These are phyloP conservation scores for Contarinia nasturtii DNA, from an alignment of 1,140 invertebrate species.

Conservation along the genomic window DNA sequence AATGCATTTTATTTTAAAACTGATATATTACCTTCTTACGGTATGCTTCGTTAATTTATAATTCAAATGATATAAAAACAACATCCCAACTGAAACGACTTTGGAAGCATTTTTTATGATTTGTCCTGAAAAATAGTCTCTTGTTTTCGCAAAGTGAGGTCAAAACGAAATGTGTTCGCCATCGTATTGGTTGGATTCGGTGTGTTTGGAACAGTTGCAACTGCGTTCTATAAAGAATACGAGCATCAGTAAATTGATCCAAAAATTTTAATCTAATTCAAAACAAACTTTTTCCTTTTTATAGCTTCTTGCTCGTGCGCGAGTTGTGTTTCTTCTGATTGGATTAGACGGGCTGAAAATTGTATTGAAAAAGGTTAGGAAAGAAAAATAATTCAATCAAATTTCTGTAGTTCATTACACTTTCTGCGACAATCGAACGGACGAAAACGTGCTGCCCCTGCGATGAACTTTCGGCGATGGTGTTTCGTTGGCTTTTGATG, in stretches of 20 bases:
- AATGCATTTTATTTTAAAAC: no score
- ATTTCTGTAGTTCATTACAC: constrained; percentile 1
- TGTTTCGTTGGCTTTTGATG: constrained; percentile 20
- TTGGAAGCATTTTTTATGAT: not conserved
- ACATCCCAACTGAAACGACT: not conserved
- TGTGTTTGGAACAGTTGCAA: not conserved
- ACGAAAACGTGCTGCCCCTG: constrained; percentile 29
- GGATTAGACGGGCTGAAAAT: constrained; percentile 9
- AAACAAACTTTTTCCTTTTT: constrained; percentile 8
- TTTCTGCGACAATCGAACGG: constrained; percentile 27
- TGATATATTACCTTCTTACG: no score
- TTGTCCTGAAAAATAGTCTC: not conserved
- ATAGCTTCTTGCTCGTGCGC: constrained; percentile 23
- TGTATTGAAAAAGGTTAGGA: constrained; percentile 5
- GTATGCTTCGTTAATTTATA: no score
- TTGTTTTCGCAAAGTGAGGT: not conserved
- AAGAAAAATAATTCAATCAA: no score
- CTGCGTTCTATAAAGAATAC: not conserved
- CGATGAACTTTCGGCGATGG: constrained; percentile 23
- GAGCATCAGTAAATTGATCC: not conserved
- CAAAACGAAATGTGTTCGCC: not conserved
- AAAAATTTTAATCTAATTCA: not conserved
- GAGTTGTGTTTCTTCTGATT: constrained; percentile 29
- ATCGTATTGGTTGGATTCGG: not conserved
- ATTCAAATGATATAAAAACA: not conserved